Base-by-base conservation (phyloP, 2,888 invertebrate species). In the Apodemia duryi region DNA sequence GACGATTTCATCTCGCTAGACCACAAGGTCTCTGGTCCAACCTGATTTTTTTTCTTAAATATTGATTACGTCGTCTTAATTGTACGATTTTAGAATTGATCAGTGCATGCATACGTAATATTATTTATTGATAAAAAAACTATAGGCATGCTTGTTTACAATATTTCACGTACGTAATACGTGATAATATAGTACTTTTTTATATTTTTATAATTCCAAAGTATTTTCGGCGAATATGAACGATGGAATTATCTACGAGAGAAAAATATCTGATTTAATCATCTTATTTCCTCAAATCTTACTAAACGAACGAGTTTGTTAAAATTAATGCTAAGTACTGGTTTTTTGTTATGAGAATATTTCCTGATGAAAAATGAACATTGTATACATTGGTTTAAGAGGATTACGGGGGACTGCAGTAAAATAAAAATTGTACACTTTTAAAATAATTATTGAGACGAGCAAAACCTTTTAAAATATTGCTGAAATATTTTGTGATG, bases 231-330 rank as follows among this genome's bases (percentile, higher is more conserved):
- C n/a, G 13, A 54, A 6, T 54, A 54, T 28, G 54, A 54, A 11
- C 29, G 29, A 32, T 32, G 10, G 29, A 54, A 10, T 5, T 54
- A 54, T 54, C 54, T 29, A 29, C 11, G 28, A 10, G 52, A 28
- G 11, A 28, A 54, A 54, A 54, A 54, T 54, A 54, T 54, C 68
- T 70, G n/a, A 49, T 21, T 21, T 21, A 21, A 70, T 69, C 70
- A 74, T 72, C 51, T 51, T 74, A 71, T 41, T 65, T 69, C 66
- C 65, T 66, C 68, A 71, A 73, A 73, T 69, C 69, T 74, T 70
- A 69, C 69, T 67, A 68, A 70, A 65, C 66, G 68, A 62, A 61
- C n/a, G 67, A 70, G 69, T 71, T 75, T 75, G 72, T 75, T 71
- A 72, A 72, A 75, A 72, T 73, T 70, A 74, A 66, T 51, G 64